Evolutionary conservation across 1,140 invertebrate species (phyloP).

Genomic region (Octopus bimaculoides): DNA sequence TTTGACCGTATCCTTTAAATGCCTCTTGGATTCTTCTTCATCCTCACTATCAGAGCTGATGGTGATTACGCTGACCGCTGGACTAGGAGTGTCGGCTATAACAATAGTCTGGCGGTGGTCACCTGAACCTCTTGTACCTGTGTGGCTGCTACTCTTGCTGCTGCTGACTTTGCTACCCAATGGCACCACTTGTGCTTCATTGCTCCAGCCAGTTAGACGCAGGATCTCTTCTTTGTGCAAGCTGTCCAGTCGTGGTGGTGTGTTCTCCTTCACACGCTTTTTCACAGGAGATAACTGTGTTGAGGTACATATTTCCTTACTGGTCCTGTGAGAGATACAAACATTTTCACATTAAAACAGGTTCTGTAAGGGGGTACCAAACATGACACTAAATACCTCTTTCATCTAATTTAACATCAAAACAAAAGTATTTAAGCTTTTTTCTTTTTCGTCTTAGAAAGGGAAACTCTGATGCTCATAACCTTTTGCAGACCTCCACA

Average conservation of each 20-base stretch:
- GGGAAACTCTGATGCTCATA: too few species aligned
- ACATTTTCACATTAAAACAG: background rate
- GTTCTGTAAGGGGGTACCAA: too few species aligned
- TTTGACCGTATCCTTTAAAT: slow-evolving; percentile 1
- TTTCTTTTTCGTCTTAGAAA: too few species aligned
- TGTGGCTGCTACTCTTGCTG: background rate
- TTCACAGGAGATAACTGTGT: slow-evolving; percentile 90
- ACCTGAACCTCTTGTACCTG: slow-evolving; percentile 8
- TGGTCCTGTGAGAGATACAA: slow-evolving; percentile 58
- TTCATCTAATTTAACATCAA: too few species aligned
- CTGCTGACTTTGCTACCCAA: slow-evolving; percentile 22
- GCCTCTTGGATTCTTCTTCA: slow-evolving; percentile 42
- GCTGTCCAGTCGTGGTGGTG: slow-evolving; percentile 68
- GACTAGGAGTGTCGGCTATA: slow-evolving; percentile 85
- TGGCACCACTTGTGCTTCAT: slow-evolving; percentile 17
- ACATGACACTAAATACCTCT: too few species aligned
- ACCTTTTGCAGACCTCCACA: too few species aligned
- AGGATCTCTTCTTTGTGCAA: slow-evolving; percentile 29
- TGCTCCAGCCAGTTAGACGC: slow-evolving; percentile 38
- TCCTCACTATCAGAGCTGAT: slow-evolving; percentile 96
- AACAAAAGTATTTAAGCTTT: too few species aligned
- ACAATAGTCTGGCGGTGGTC: slow-evolving; percentile 73
- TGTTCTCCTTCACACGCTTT: slow-evolving; percentile 96
- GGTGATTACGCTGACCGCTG: slow-evolving; percentile 86
- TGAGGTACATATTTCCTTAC: slow-evolving; percentile 75